These are phyloP conservation scores for Tortrix viridana DNA, from an alignment of 2,888 invertebrate species.

Conservation along the genomic window DNA sequence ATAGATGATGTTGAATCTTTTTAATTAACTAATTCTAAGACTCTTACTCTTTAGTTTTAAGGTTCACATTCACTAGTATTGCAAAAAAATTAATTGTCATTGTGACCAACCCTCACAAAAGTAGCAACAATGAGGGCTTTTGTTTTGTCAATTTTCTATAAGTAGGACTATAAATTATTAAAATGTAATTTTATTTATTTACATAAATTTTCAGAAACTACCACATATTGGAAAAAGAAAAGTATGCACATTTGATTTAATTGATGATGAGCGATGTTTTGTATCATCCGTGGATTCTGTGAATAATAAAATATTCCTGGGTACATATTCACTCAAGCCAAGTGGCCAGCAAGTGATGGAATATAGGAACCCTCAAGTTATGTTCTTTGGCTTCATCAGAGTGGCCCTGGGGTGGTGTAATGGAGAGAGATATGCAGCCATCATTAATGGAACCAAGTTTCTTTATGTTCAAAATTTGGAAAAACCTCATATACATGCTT, in stretches of 20 bases:
- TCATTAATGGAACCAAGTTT: conserved; percentile 67
- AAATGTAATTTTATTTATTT: background rate
- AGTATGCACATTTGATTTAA: conserved; percentile 68
- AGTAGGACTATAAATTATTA: conserved; percentile 5
- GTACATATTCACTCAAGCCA: conserved; percentile 60
- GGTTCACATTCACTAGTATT: too few species aligned
- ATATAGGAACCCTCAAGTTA: conserved; percentile 46
- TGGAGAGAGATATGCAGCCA: conserved; percentile 69
- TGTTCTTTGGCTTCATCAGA: conserved; percentile 54
- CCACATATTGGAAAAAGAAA: conserved; percentile 51
- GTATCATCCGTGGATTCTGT: conserved; percentile 48
- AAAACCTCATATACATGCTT: conserved; percentile 55
- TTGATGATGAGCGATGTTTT: conserved; percentile 69
- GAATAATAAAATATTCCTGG: conserved; percentile 47
- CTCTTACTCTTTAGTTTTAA: too few species aligned
- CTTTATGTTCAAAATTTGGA: conserved; percentile 69
- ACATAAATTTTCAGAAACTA: conserved; percentile 61
- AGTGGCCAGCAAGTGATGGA: conserved; percentile 55
- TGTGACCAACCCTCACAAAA: too few species aligned
- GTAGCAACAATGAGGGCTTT: too few species aligned
- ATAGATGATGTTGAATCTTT: too few species aligned
- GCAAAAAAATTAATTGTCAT: too few species aligned
- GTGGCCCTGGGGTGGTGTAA: conserved; percentile 71
- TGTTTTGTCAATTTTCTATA: too few species aligned
- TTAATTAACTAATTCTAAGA: too few species aligned